Conservation (phyloP, 1,140 invertebrate genomes). For the Ips typographus region DNA sequence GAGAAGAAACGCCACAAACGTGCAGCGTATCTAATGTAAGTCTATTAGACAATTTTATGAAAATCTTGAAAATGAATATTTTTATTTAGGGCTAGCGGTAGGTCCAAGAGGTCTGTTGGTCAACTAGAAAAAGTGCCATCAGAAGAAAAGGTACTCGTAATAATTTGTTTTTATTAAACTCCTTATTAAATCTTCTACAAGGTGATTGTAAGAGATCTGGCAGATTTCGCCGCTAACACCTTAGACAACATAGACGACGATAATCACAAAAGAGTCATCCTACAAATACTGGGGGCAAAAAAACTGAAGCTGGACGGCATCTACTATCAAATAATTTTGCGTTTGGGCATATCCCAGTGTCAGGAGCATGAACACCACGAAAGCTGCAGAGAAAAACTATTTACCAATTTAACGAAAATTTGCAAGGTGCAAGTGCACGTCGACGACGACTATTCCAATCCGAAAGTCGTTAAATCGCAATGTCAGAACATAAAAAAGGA, state of each 20-base stretch:
- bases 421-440: conserved; percentile 49
- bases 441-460: conserved; percentile 43
- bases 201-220: conserved; percentile 45
- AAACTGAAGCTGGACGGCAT: conserved; percentile 46
- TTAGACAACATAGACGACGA: conserved; percentile 50
- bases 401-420: conserved; percentile 43
- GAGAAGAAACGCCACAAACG: conserved; percentile 14
- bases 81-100: not conserved
- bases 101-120: conserved; percentile 31
- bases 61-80: not conserved
- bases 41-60: not conserved
- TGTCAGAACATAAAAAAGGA: conserved; percentile 47
- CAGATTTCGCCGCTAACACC: conserved; percentile 47
- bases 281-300: conserved; percentile 48
- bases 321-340: conserved; percentile 48
- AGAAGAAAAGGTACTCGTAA: conserved; percentile 36
- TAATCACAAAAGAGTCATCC: conserved; percentile 46
- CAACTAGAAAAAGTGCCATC: conserved; percentile 39
- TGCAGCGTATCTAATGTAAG: not conserved
- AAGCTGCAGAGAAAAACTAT: conserved; percentile 42
- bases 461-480: conserved; percentile 49
- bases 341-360: conserved; percentile 47
- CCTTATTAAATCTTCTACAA: not conserved
- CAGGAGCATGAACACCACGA: conserved; percentile 42
- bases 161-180: not conserved